Percentiles rank a stretch among this genome's conserved stretches.
Evolutionary conservation across 2,888 invertebrate species (phyloP).

Genomic region (Salticus scenicus): DNA sequence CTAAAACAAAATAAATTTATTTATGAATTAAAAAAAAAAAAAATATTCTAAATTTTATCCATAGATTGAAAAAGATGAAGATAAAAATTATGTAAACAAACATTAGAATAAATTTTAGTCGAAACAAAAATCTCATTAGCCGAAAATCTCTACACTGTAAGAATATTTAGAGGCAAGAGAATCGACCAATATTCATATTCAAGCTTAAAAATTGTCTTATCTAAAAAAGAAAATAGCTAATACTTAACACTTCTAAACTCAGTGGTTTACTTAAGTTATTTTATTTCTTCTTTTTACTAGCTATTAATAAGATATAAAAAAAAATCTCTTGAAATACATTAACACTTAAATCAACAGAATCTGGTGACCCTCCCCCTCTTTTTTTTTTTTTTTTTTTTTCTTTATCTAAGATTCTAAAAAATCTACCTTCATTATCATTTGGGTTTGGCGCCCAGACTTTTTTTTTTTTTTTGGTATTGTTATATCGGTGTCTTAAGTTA

Average conservation of each 20-base stretch:
- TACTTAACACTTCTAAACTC: conserved; percentile 44
- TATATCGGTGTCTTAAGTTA: conserved; percentile 64
- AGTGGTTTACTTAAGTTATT: conserved; percentile 25
- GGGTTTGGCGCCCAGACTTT: conserved; percentile 26
- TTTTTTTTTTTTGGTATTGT: conserved; percentile 49
- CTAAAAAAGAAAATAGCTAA: conserved; percentile 1
- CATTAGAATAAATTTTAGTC: too few species aligned
- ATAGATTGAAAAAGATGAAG: too few species aligned
- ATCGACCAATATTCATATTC: too few species aligned
- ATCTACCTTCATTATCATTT: conserved; percentile 53
- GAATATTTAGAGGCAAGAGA: too few species aligned
- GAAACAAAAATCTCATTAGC: too few species aligned
- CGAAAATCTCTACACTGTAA: too few species aligned
- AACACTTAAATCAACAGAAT: conserved; percentile 64
- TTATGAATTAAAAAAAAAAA: too few species aligned
- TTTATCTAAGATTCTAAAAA: conserved; percentile 33
- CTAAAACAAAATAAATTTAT: too few species aligned
- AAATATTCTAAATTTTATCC: too few species aligned
- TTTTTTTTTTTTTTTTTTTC: conserved; percentile 6
- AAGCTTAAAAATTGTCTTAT: too few species aligned
- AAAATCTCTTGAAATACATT: conserved; percentile 54
- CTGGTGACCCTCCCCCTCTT: conserved; percentile 28
- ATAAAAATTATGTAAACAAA: too few species aligned
- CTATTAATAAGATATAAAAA: conserved; percentile 53
- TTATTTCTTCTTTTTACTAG: conserved; percentile 32